phyloP scores from a whole-genome alignment of 2,888 invertebrate genomes.

The Callyntrura sp. region DNA sequence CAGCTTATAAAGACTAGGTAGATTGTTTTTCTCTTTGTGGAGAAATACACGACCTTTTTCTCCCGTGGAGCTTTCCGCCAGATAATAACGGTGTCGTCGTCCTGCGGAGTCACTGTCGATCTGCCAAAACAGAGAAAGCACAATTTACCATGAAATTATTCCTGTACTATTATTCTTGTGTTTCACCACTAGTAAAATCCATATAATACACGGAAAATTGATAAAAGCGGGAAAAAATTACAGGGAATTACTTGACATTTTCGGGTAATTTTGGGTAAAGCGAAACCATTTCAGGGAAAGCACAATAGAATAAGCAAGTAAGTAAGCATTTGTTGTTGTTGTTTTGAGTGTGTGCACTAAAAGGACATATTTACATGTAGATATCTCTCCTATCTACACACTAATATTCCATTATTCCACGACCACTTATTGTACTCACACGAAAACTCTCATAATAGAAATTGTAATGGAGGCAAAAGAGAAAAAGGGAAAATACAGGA shows the following conservation, averaged over 20 bases:
- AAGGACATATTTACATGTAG: constrained; percentile 12
- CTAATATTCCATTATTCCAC: too few species aligned
- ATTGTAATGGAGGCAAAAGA: not conserved
- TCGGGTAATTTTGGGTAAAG: constrained; percentile 7
- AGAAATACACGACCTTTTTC: too few species aligned
- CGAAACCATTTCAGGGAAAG: not conserved
- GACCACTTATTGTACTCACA: too few species aligned
- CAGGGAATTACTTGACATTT: constrained; percentile 12
- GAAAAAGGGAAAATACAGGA: not conserved
- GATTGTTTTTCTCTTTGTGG: too few species aligned
- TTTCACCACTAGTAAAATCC: not conserved
- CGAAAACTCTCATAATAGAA: too few species aligned
- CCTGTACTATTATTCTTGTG: not conserved
- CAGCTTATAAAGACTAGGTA: too few species aligned
- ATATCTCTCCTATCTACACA: not conserved
- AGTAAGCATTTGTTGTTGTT: not conserved
- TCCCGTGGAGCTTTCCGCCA: too few species aligned
- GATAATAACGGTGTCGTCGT: not conserved
- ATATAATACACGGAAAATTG: too few species aligned
- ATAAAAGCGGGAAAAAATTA: constrained; percentile 24
- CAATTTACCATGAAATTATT: constrained; percentile 36
- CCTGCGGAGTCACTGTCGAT: constrained; percentile 2
- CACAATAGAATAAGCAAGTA: not conserved
- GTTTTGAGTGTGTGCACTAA: not conserved
- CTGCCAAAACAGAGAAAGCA: not conserved